Conservation (phyloP, 2,888 invertebrate genomes). For the Leucoma salicis region DNA sequence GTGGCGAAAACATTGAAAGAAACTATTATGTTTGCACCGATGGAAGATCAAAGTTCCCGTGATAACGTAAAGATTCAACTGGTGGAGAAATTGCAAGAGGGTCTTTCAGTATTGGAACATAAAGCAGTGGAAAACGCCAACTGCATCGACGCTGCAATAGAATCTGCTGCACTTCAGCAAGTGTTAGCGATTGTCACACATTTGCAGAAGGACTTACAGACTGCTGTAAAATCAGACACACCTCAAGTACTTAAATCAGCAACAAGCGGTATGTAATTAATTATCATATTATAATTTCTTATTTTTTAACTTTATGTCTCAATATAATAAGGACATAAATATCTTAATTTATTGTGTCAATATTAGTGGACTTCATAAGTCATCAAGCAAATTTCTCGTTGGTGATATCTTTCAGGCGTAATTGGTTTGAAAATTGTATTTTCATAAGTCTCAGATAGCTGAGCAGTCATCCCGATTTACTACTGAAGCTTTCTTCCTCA, state of each 20-base stretch:
- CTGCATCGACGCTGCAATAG: constrained; percentile 23
- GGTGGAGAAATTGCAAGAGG: constrained; percentile 33
- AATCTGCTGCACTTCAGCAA: constrained; percentile 29
- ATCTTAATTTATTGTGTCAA: no score
- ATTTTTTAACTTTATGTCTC: no score
- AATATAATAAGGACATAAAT: no score
- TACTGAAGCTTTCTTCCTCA: no score
- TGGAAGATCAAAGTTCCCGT: constrained; percentile 14
- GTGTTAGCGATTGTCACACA: constrained; percentile 42
- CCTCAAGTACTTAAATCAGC: constrained; percentile 12
- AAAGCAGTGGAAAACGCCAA: constrained; percentile 38
- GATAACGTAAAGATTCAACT: constrained; percentile 25
- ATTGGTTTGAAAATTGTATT: no score
- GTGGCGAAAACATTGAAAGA: constrained; percentile 29
- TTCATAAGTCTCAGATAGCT: no score
- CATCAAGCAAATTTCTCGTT: no score
- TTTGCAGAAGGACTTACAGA: constrained; percentile 47
- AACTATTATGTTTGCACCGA: constrained; percentile 14
- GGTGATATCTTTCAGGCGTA: no score
- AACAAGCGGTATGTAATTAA: constrained; percentile 19
- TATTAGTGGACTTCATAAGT: no score
- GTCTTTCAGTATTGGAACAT: constrained; percentile 37
- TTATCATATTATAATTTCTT: no score
- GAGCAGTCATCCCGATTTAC: no score
- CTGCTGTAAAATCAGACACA: constrained; percentile 17